A percentile compares a stretch with the other conserved stretches of the same genome.
Evolutionary conservation across 2,113 vertebrate genomes (phyloP).

Genomic region (Pelvicachromis taeniatus): DNA sequence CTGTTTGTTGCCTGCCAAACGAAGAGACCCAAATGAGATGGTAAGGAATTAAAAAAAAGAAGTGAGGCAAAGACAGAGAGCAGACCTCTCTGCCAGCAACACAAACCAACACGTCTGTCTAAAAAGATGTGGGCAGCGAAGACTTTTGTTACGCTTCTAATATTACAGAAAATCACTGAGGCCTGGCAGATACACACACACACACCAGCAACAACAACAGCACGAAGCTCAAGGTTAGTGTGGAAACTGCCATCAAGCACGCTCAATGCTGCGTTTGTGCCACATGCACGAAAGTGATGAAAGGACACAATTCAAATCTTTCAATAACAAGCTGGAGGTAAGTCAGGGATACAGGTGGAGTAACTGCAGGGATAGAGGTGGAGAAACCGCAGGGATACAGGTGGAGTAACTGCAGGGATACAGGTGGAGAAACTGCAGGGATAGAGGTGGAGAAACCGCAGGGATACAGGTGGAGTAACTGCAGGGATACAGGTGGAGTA

Average conservation of each 20-base stretch:
- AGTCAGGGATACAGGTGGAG: background rate
- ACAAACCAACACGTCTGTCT: background rate
- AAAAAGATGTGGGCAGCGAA: background rate
- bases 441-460: no score
- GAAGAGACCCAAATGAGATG: conserved; percentile 9
- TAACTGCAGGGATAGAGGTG: no score
- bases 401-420: background rate
- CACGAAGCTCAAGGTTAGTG: fast-evolving
- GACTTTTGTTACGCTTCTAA: background rate
- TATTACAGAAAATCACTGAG: background rate
- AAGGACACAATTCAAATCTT: background rate
- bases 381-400: no score
- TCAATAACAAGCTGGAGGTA: background rate
- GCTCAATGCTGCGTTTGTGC: background rate
- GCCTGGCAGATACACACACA: background rate
- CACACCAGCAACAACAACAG: background rate
- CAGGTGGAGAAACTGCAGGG: no score
- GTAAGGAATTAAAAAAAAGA: background rate
- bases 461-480: background rate
- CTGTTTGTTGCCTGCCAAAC: conserved; percentile 35
- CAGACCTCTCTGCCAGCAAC: background rate
- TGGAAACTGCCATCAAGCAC: background rate
- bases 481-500: background rate
- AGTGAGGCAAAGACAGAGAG: background rate
- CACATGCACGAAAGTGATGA: background rate